These are phyloP conservation scores for Apodemus agrarius DNA, from an alignment of 2,797 vertebrate genomes.

Conservation along the genomic window DNA sequence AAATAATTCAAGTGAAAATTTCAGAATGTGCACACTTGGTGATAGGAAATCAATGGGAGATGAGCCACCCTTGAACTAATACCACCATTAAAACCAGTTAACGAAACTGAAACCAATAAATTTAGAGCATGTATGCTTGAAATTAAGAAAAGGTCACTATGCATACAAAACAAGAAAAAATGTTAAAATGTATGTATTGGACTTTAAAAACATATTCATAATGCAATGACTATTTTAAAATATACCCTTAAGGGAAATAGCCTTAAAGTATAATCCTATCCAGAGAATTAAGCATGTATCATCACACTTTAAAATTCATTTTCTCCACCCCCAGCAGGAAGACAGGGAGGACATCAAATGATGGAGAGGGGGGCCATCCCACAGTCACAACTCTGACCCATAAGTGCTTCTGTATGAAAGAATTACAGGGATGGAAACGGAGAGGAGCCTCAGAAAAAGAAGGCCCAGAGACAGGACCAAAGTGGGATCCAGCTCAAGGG, in stretches of 20 bases:
- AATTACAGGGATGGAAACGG: too few relatives aligned
- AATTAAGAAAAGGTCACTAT: not conserved
- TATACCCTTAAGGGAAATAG: not conserved
- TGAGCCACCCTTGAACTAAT: not conserved
- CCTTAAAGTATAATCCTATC: not conserved
- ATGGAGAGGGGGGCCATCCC: too few relatives aligned
- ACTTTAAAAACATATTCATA: slow-evolving; percentile 6
- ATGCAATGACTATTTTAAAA: not conserved
- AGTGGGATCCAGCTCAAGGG: too few relatives aligned
- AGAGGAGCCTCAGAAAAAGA: too few relatives aligned
- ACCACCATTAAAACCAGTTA: not conserved
- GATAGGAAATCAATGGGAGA: not conserved
- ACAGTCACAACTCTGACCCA: too few relatives aligned
- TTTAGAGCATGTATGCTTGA: not conserved
- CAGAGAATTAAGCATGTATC: not conserved
- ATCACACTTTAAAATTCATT: not conserved
- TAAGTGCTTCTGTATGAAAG: too few relatives aligned
- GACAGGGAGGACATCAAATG: too few relatives aligned
- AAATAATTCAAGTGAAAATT: not conserved
- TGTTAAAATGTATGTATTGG: not conserved
- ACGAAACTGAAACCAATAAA: not conserved
- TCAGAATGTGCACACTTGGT: not conserved
- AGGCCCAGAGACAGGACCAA: too few relatives aligned
- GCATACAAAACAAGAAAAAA: not conserved
- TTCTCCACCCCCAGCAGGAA: not conserved